Conservation (phyloP, 2,888 invertebrate species). For the Ennomos quercinarius region DNA sequence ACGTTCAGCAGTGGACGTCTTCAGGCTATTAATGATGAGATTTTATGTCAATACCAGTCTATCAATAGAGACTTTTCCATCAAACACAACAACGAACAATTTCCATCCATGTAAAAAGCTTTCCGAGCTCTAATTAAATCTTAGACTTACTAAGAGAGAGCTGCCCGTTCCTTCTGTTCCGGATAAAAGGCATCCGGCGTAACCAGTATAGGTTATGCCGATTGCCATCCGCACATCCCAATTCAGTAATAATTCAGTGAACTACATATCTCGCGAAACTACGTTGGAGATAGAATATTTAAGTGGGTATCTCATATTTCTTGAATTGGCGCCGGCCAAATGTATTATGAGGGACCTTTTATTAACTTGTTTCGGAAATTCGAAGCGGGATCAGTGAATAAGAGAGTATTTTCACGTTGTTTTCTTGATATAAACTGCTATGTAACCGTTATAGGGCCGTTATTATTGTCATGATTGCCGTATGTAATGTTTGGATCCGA, state of each 20-base stretch:
- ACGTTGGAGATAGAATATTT: slow-evolving; percentile 72
- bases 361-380: slow-evolving; percentile 40
- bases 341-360: slow-evolving; percentile 48
- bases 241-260: slow-evolving; percentile 64
- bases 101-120: too few species aligned
- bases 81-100: too few species aligned
- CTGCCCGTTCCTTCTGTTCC: too few species aligned
- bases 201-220: background rate
- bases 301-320: slow-evolving; percentile 73
- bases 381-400: slow-evolving; percentile 8
- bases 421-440: slow-evolving; percentile 10
- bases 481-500: background rate
- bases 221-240: slow-evolving; percentile 34
- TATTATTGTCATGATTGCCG: slow-evolving; percentile 2
- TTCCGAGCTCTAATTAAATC: too few species aligned
- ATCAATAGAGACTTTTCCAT: too few species aligned
- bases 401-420: slow-evolving; percentile 14
- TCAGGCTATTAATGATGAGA: too few species aligned
- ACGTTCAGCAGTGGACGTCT: too few species aligned
- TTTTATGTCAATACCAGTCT: too few species aligned
- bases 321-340: slow-evolving; percentile 59
- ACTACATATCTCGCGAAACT: slow-evolving; percentile 62
- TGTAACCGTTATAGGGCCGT: slow-evolving; percentile 1
- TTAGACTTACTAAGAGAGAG: too few species aligned
- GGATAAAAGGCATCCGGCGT: background rate